A percentile compares a stretch with the other conserved stretches of the same genome.
These are phyloP conservation scores for Phaethornis superciliosus DNA, from an alignment of 2,113 vertebrate species.

Conservation along the genomic window DNA sequence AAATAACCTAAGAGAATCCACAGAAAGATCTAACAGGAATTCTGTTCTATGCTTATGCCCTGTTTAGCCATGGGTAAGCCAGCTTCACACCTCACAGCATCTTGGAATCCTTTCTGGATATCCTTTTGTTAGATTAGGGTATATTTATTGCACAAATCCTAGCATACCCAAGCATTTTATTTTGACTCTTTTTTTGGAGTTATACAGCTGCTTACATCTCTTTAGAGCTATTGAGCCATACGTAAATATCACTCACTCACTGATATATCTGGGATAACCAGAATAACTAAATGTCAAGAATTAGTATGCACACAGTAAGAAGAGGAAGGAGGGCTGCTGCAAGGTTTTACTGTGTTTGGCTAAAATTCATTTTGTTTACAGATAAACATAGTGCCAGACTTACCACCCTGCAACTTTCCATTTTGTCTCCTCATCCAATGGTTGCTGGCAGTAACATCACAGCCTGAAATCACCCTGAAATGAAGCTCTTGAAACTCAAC, in stretches of 20 bases:
- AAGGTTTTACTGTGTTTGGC: not conserved
- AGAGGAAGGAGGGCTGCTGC: not conserved
- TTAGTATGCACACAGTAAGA: not conserved
- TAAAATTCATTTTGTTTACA: constrained; percentile 20
- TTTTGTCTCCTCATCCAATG: not conserved
- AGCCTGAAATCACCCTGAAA: not conserved
- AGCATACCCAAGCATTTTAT: not conserved
- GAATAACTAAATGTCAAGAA: not conserved
- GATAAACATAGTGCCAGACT: not conserved
- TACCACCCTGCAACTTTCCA: not conserved
- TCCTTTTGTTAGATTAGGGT: not conserved
- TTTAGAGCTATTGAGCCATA: not conserved
- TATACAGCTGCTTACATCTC: not conserved
- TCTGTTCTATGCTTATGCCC: not conserved
- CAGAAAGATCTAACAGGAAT: not conserved
- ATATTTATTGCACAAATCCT: not conserved
- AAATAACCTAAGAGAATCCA: not conserved
- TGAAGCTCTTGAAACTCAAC: not conserved
- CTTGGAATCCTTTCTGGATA: not conserved
- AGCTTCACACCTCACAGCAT: not conserved
- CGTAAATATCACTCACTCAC: not conserved
- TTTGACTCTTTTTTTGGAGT: not conserved
- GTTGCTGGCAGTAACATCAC: not conserved
- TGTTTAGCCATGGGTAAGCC: not conserved
- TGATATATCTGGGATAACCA: not conserved